Conservation (phyloP, 2,888 invertebrate species). For the Brachypterus glaber region DNA sequence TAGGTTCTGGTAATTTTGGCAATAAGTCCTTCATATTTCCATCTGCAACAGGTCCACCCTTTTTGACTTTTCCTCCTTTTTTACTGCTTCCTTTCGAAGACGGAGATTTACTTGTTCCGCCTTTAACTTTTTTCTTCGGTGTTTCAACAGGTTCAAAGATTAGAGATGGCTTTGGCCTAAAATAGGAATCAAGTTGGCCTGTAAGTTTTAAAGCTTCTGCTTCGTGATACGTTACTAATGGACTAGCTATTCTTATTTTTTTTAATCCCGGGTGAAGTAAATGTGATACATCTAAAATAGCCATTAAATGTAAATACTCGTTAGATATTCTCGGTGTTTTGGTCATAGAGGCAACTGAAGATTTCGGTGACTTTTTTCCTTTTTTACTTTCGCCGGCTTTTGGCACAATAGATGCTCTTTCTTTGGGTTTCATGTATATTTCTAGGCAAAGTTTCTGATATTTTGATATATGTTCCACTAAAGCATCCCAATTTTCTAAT, state of each 20-base stretch:
- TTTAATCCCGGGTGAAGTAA: conserved; percentile 37
- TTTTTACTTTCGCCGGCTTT: too few species aligned
- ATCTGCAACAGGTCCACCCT: conserved; percentile 5
- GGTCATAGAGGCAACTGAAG: too few species aligned
- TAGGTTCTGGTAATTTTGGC: conserved; percentile 23
- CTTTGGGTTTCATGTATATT: conserved; percentile 25
- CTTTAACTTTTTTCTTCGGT: conserved; percentile 5
- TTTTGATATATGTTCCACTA: conserved; percentile 26
- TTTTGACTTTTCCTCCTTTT: conserved; percentile 10
- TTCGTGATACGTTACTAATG: conserved; percentile 30
- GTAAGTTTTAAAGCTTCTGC: conserved; percentile 30
- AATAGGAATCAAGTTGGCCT: conserved; percentile 33
- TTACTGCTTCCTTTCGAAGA: conserved; percentile 7
- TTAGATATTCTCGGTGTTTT: too few species aligned
- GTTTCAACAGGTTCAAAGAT: conserved; percentile 4
- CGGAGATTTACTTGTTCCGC: conserved; percentile 14
- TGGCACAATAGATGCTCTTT: conserved; percentile 7
- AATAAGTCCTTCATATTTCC: conserved; percentile 14
- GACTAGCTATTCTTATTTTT: conserved; percentile 30
- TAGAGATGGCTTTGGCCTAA: conserved; percentile 26
- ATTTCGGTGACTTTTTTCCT: too few species aligned
- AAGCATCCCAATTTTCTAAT: conserved; percentile 20
- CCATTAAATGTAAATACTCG: conserved; percentile 35
- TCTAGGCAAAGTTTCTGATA: conserved; percentile 32
- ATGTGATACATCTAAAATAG: conserved; percentile 31